Evolutionary conservation across 2,797 vertebrate species (phyloP).

Genomic region (Pseudocheirus occidentalis): DNA sequence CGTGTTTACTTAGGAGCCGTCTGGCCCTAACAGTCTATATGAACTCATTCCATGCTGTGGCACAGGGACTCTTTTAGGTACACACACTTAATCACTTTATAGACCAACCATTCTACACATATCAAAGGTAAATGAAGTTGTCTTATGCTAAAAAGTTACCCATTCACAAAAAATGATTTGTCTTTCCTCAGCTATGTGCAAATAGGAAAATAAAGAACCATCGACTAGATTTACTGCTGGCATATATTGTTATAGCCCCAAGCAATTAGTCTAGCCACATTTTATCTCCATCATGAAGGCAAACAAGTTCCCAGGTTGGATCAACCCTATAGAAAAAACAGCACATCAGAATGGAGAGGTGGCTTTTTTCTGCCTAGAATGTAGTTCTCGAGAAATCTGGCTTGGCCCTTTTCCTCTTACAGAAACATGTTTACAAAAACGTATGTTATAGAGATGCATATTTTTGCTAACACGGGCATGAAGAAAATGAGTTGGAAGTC

Average conservation of each 20-base stretch:
- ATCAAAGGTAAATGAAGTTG: constrained; percentile 24
- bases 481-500: not conserved
- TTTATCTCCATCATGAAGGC: not conserved
- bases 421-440: not conserved
- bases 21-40: not conserved
- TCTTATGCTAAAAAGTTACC: constrained; percentile 1
- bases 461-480: not conserved
- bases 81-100: not conserved
- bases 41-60: not conserved
- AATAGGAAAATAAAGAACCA: not conserved
- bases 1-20: not conserved
- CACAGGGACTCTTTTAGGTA: not conserved
- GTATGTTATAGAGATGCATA: not conserved
- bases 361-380: not conserved
- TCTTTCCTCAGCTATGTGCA: not conserved
- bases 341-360: not conserved
- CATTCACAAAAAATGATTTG: constrained; percentile 11
- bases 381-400: not conserved
- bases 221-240: not conserved
- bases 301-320: not conserved
- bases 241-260: not conserved
- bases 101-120: not conserved
- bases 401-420: not conserved
- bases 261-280: not conserved
- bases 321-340: not conserved